These are phyloP conservation scores for Caenorhabditis remanei DNA, from an alignment of 1,140 invertebrate species.

Conservation along the genomic window DNA sequence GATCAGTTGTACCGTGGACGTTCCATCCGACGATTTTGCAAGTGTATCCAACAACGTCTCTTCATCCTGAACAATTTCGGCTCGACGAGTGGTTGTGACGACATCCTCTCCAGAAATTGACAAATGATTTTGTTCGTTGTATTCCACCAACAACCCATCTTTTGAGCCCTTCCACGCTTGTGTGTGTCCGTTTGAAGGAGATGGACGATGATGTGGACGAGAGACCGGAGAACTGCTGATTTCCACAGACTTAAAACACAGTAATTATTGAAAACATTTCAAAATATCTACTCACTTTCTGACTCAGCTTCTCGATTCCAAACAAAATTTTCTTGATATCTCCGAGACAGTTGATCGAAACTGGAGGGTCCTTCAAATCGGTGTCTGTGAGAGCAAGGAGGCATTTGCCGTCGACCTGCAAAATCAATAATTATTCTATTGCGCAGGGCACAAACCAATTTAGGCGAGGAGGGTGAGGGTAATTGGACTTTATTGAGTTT, in stretches of 20 bases:
- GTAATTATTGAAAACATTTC: background rate
- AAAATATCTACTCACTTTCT: background rate
- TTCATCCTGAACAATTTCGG: constrained; percentile 45
- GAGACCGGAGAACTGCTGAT: background rate
- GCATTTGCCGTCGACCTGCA: constrained; percentile 69
- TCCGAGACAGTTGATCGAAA: constrained; percentile 66
- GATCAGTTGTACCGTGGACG: constrained; percentile 60
- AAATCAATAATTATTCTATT: constrained; percentile 22
- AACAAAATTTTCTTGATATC: constrained; percentile 67
- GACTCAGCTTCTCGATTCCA: constrained; percentile 57
- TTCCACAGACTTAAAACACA: constrained; percentile 41
- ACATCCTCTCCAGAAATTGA: constrained; percentile 61
- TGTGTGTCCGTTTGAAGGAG: background rate
- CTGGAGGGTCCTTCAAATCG: constrained; percentile 68
- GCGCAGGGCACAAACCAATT: background rate
- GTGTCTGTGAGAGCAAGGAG: constrained; percentile 67
- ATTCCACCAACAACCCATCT: constrained; percentile 42
- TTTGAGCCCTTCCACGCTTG: background rate
- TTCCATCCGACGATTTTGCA: constrained; percentile 7
- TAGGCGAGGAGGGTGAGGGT: background rate
- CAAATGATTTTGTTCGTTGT: constrained; percentile 42
- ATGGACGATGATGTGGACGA: background rate
- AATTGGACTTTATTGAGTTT: background rate
- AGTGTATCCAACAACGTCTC: constrained; percentile 9
- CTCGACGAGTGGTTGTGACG: constrained; percentile 40